phyloP scores from a whole-genome alignment of 2,113 vertebrate genomes.

The Pangasianodon hypophthalmus region DNA sequence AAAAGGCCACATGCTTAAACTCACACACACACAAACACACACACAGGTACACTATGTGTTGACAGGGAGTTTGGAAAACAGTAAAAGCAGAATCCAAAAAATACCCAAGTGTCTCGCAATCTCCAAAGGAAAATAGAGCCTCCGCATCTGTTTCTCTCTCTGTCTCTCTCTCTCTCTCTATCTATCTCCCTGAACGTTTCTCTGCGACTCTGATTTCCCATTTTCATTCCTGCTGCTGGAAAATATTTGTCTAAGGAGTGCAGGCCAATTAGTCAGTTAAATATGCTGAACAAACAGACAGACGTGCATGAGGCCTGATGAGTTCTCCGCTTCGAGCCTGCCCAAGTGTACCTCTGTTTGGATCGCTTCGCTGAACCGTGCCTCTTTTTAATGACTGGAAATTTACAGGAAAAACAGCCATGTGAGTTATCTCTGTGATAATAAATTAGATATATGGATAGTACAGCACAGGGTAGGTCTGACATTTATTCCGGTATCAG shows the following conservation, averaged over 20 bases:
- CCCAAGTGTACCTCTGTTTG: slow-evolving; percentile 37
- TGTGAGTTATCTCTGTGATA: slow-evolving; percentile 17
- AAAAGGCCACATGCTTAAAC: slow-evolving; percentile 29
- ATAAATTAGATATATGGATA: neutral
- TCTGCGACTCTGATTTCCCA: slow-evolving; percentile 56
- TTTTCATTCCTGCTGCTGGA: slow-evolving; percentile 51
- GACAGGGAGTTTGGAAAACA: slow-evolving; percentile 22
- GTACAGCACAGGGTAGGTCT: slow-evolving; percentile 1
- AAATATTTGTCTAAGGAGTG: slow-evolving; percentile 54
- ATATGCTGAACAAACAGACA: slow-evolving; percentile 54
- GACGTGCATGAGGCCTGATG: slow-evolving; percentile 35
- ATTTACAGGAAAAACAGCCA: slow-evolving; percentile 22
- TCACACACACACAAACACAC: slow-evolving; percentile 40
- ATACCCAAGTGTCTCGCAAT: slow-evolving; percentile 41
- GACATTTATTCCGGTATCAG: slow-evolving; percentile 31
- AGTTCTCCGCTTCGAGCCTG: slow-evolving; percentile 39
- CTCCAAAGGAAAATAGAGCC: slow-evolving; percentile 66
- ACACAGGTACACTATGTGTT: slow-evolving; percentile 17
- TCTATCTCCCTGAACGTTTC: slow-evolving; percentile 27
- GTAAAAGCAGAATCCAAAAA: slow-evolving; percentile 31
- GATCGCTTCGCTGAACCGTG: slow-evolving; percentile 36
- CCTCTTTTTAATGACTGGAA: slow-evolving; percentile 46
- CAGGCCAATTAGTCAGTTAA: slow-evolving; percentile 54
- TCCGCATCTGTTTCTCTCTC: slow-evolving; percentile 30
- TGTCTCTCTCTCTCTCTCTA: neutral